Evolutionary conservation across 2,888 invertebrate species (phyloP).

Genomic region (Eledona agricola): DNA sequence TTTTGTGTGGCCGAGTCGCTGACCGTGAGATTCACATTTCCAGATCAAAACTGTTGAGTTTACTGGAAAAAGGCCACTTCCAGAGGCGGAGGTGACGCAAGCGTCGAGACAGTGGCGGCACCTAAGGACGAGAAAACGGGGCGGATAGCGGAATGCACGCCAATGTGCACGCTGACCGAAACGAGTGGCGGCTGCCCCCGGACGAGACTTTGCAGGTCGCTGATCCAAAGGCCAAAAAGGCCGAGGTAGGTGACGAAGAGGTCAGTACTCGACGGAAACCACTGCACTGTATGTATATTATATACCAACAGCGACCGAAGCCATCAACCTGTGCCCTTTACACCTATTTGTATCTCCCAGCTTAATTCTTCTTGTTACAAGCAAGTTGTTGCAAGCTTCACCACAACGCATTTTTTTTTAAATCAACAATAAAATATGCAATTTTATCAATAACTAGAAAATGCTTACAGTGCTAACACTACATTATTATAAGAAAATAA

Average conservation of each 20-base stretch:
- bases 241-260: constrained; percentile 72
- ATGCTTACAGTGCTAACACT: too few species aligned
- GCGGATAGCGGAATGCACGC: constrained; percentile 83
- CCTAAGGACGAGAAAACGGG: constrained; percentile 68
- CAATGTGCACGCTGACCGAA: constrained; percentile 87
- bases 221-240: constrained; percentile 84
- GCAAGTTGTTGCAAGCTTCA: too few species aligned
- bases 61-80: constrained; percentile 32
- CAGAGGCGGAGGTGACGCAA: constrained; percentile 38
- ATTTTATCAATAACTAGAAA: too few species aligned
- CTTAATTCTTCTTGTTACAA: too few species aligned
- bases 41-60: constrained; percentile 38
- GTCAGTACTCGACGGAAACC: constrained; percentile 60
- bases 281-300: constrained; percentile 32
- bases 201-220: constrained; percentile 92
- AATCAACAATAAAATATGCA: too few species aligned
- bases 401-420: too few species aligned
- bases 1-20: too few species aligned
- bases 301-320: constrained; percentile 1
- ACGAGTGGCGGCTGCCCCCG: constrained; percentile 91
- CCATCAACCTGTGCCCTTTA: constrained; percentile 22
- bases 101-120: constrained; percentile 55
- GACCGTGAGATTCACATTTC: too few species aligned
- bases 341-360: too few species aligned
- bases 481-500: too few species aligned